Evolutionary conservation across 2,797 vertebrate species (phyloP).

Genomic region (Arnoldichthys spilopterus): DNA sequence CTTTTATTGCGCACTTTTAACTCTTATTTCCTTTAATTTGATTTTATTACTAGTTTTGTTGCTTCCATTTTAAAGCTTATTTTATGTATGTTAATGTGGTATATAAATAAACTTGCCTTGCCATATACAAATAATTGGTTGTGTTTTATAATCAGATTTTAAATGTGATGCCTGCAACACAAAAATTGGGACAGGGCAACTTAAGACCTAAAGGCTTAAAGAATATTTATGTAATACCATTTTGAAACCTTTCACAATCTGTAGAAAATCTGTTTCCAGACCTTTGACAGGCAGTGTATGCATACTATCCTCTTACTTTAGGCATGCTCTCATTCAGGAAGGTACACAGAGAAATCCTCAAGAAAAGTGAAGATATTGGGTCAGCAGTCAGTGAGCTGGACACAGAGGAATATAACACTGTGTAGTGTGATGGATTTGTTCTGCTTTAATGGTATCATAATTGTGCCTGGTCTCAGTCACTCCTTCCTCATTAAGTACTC

Average conservation of each 20-base stretch:
- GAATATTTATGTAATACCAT: not conserved
- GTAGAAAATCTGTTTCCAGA: not conserved
- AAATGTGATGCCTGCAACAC: too few species aligned
- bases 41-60: too few species aligned
- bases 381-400: not conserved
- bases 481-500: constrained; percentile 2
- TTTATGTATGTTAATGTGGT: too few species aligned
- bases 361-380: not conserved
- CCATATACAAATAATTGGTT: too few species aligned
- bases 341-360: not conserved
- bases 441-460: not conserved
- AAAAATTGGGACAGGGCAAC: too few species aligned
- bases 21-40: too few species aligned
- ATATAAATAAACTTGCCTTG: too few species aligned
- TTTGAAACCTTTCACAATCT: too few species aligned
- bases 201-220: too few species aligned
- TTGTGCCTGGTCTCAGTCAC: not conserved
- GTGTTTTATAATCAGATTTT: too few species aligned
- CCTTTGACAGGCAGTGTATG: not conserved
- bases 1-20: too few species aligned
- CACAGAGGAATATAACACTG: not conserved
- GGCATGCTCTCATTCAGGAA: not conserved
- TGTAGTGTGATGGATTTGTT: not conserved
- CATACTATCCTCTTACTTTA: not conserved
- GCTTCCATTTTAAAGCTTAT: too few species aligned